Percentiles rank a stretch among this genome's conserved stretches.
These are phyloP conservation scores for Pitangus sulphuratus DNA, from an alignment of 2,797 vertebrate species.

Conservation along the genomic window DNA sequence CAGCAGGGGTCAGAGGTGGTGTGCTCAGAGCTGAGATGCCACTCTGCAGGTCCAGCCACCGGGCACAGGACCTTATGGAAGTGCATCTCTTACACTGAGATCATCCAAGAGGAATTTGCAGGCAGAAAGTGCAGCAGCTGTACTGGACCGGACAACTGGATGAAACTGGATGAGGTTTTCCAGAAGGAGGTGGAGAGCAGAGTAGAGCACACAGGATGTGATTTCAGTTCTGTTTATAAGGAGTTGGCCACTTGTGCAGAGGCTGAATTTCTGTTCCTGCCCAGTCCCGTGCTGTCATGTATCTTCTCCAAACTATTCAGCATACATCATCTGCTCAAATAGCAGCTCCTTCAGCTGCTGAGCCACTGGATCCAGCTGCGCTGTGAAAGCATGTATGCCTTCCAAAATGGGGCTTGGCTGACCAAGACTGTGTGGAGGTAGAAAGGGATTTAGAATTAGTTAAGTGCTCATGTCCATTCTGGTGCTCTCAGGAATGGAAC, in stretches of 20 bases:
- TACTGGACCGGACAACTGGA: not conserved
- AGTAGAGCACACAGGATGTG: not conserved
- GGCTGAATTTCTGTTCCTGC: not conserved
- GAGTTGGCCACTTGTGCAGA: not conserved
- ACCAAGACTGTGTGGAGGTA: not conserved
- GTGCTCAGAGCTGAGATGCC: not conserved
- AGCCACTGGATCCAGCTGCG: not conserved
- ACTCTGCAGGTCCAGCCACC: not conserved
- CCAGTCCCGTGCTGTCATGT: not conserved
- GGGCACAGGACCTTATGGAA: not conserved
- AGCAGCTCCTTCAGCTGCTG: not conserved
- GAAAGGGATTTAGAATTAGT: not conserved
- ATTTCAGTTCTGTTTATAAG: not conserved
- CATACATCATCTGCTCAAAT: not conserved
- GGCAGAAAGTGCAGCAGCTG: not conserved
- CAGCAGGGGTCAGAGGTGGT: not conserved
- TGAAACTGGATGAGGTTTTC: not conserved
- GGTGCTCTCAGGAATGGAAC: fast-evolving
- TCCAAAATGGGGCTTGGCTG: not conserved
- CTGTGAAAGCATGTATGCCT: not conserved
- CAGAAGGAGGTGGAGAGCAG: not conserved
- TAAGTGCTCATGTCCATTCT: not conserved
- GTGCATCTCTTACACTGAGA: fast-evolving
- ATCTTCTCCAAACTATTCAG: not conserved
- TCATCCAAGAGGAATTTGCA: not conserved